Base-by-base conservation (phyloP, 1,140 invertebrate genomes). In the Scaptomyza graminum region DNA sequence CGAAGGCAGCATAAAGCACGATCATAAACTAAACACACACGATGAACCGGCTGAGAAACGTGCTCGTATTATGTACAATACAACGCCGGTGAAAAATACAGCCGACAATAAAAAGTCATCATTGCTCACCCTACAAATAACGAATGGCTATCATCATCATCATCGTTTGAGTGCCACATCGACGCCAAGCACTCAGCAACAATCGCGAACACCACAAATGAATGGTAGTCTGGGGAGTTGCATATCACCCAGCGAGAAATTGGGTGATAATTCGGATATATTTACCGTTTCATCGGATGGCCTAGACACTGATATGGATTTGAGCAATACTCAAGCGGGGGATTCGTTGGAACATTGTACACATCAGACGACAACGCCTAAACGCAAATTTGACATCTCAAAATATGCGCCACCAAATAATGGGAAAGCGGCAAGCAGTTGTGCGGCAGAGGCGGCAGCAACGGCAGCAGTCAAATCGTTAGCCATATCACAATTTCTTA, bases 241-340 rank as follows among this genome's bases (percentile, higher is more conserved):
- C 46, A 85, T 91, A 9, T 90, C 90, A 31, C 84, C 90, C 0
- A 91, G 85, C 44, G 90, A 91, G 43, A 91, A 91, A 11, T 46
- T 90, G 8, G 89, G 89, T 1, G 90, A 91, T 16, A 90, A 90
- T 59, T 91, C 90, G 0, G 90, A 91, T 54, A 91, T 91, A 28
- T 91, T 91, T 16, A 91, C 90, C 0, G 90, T 91, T 0, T 91
- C 90, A 0, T 91, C 90, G 0, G 90, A 91, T 74, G 90, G 90
- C 0, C 41, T 91, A 39, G 90, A 91, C 12, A 91, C 90, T 0
- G 90, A 92, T 73, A 51, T 91, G 44, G 90, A 91, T 72, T 34
- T 91, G n/a, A 91, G 90, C 50, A 91, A 91, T 25, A 84, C 72
- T 3, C 77, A 77, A 46, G 79, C 75, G 2, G 89, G 83, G 11